Evolutionary conservation across 53 echinoderm and acorn worm species (phyloP).

Genomic region (Temnopleurus reevesii): DNA sequence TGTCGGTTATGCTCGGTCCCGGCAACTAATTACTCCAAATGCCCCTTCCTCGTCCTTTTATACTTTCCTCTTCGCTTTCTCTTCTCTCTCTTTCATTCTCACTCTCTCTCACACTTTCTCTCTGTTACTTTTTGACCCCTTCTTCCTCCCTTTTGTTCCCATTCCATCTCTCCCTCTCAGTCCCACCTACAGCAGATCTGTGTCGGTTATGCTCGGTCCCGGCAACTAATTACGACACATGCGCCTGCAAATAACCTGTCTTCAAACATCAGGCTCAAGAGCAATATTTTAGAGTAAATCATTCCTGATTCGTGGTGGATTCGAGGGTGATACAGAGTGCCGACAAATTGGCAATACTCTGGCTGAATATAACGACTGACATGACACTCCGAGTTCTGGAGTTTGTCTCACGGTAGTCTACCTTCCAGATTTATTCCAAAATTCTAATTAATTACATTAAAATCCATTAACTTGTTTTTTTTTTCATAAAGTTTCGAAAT

Average conservation of each 20-base stretch:
- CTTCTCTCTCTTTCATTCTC: neutral
- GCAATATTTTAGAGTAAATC: constrained; percentile 58
- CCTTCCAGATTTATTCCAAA: too few species aligned
- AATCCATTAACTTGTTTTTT: too few species aligned
- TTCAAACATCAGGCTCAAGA: constrained; percentile 36
- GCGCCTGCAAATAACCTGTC: constrained; percentile 60
- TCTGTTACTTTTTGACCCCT: neutral
- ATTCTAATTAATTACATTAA: too few species aligned
- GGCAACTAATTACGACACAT: constrained; percentile 62
- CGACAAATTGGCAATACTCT: constrained; percentile 47
- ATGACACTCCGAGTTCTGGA: constrained; percentile 4
- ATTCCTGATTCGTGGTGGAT: constrained; percentile 54
- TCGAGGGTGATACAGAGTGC: constrained; percentile 38
- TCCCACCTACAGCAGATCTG: neutral
- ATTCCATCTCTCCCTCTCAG: neutral
- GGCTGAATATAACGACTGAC: constrained; percentile 37
- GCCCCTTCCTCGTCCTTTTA: neutral
- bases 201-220: neutral
- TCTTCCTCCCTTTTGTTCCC: neutral
- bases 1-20: neutral
- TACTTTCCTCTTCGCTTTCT: neutral
- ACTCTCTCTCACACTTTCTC: neutral
- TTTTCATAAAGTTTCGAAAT: too few species aligned
- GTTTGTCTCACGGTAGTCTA: neutral
- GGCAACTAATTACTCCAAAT: too few species aligned